These are phyloP conservation scores for Scaptomyza hsui DNA, from an alignment of 1,140 invertebrate genomes.

Conservation along the genomic window DNA sequence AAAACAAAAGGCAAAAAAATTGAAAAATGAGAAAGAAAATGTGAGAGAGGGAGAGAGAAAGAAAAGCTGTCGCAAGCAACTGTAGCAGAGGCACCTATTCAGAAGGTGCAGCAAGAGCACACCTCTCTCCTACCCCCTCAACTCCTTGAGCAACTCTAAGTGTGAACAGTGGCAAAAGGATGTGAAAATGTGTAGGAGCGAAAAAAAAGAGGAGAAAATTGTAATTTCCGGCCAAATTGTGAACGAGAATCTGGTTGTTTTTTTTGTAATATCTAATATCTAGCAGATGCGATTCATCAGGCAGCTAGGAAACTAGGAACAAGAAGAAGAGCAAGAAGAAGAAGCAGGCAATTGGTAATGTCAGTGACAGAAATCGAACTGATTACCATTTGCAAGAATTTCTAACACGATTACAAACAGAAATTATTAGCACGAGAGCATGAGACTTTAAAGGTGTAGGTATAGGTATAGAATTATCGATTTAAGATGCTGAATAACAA, in stretches of 20 bases:
- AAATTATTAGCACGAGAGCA: background rate
- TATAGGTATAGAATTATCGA: too few relatives aligned
- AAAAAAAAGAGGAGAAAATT: constrained; percentile 30
- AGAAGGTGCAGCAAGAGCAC: background rate
- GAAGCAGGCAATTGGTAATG: background rate
- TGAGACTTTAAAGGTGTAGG: too few relatives aligned
- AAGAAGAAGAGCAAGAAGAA: background rate
- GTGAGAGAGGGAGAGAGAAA: background rate
- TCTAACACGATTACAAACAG: background rate
- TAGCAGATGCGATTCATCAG: constrained; percentile 31
- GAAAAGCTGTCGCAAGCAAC: constrained; percentile 15
- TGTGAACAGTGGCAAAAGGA: background rate
- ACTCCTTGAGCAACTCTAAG: background rate
- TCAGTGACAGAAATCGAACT: constrained; percentile 8
- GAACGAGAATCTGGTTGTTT: constrained; percentile 26
- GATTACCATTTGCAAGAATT: constrained; percentile 26
- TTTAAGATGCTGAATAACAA: too few relatives aligned
- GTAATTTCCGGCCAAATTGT: constrained; percentile 66
- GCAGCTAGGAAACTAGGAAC: background rate
- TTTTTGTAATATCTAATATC: constrained; percentile 43
- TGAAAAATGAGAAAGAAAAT: too few relatives aligned
- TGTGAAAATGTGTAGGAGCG: background rate
- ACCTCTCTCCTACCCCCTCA: background rate
- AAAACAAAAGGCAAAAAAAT: constrained; percentile 1
- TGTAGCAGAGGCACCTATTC: constrained; percentile 7